Evolutionary conservation across 2,113 vertebrate genomes (phyloP).

Genomic region (Lophotis ruficrista): DNA sequence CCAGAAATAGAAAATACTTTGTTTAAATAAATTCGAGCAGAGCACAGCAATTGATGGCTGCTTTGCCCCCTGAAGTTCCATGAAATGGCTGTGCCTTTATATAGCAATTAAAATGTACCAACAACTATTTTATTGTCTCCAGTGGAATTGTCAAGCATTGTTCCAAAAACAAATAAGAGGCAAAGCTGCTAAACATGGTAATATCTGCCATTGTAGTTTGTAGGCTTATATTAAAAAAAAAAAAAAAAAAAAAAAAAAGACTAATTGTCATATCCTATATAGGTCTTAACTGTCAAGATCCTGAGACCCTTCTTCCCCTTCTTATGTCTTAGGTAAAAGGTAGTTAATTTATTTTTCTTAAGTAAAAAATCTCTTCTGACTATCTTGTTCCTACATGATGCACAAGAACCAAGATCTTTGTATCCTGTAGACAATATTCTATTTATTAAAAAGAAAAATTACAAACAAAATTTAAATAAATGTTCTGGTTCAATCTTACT

Average conservation of each 20-base stretch:
- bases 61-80: conserved; percentile 51
- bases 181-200: conserved; percentile 34
- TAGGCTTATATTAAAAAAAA: background rate
- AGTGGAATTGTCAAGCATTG: conserved; percentile 41
- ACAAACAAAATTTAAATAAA: background rate
- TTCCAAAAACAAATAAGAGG: conserved; percentile 49
- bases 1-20: conserved; percentile 63
- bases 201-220: conserved; percentile 19
- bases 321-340: background rate
- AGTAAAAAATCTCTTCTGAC: background rate
- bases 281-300: background rate
- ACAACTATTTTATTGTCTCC: conserved; percentile 53
- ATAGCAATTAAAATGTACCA: conserved; percentile 71
- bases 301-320: background rate
- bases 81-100: conserved; percentile 55
- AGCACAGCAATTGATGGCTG: conserved; percentile 58
- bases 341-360: background rate
- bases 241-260: background rate
- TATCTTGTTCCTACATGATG: background rate
- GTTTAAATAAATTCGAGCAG: conserved; percentile 68
- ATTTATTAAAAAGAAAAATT: background rate
- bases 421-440: background rate
- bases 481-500: background rate
- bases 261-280: background rate
- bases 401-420: background rate